Evolutionary conservation across 2,888 invertebrate genomes (phyloP), one percentile per base, ranked within the genome.

Genomic region (Dasysyrphus albostriatus): DNA sequence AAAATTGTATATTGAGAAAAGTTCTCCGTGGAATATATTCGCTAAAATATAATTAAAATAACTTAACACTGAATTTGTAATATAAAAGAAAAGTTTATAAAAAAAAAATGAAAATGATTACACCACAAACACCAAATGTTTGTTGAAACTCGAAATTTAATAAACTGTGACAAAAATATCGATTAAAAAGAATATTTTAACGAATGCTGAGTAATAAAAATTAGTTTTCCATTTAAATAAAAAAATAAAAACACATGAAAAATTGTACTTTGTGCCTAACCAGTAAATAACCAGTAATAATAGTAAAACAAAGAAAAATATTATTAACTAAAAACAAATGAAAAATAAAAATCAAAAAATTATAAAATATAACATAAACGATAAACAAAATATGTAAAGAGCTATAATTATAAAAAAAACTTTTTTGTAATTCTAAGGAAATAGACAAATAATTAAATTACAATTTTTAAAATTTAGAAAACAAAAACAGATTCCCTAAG

Each of bases 221-320:
- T 63, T 74, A 77, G 77, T 77, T 81, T 77, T 63, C 49, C 69
- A 88, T 76, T 79, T 2, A 88, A 83, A 88, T 73, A 70, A 75
- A 56, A 42, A 59, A 70, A 70, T 54, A 80, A 63, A 80, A 81
- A 87, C 44, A 70, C 76, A 88, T 73, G 56, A 77, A 54, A 89
- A 89, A 89, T 88, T 88, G 88, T 90, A 90, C 92, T 90, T 92
- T 91, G 92, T 92, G 92, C 91, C 91, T 92, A 92, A 92, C 89
- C 91, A 90, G 90, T 88, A 89, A 89, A 88, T 88, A 91, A 89
- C 85, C 76, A 89, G 3, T 88, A 81, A 88, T 79, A 87, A 61
- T 70, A 88, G 80, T 59, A 82, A 73, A 89, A 88, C 84, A 88
- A 83, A 89, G 80, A 88, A 88, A 63, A 73, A 63, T 88, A 83